Conservation (phyloP, 1,140 invertebrate species). For the Sarcophaga peregrina region DNA sequence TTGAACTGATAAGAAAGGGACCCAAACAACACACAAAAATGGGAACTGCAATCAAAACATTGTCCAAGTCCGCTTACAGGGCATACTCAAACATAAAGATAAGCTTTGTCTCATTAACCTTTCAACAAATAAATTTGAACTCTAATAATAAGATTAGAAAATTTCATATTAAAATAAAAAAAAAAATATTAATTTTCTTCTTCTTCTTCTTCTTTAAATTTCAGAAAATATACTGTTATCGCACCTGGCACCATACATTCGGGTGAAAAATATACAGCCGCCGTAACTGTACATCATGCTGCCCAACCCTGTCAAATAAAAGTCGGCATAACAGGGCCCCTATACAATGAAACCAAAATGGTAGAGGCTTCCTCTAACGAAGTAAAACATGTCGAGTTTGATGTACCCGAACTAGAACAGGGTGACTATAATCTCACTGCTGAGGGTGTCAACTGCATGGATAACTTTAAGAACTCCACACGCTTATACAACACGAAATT, state of each 20-base stretch:
- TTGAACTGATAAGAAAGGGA: no score
- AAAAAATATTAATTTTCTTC: no score
- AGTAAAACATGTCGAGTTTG: conserved; percentile 75
- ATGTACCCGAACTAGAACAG: conserved; percentile 82
- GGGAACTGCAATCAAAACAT: no score
- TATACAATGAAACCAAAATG: conserved; percentile 77
- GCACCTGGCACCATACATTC: conserved; percentile 84
- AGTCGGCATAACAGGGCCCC: conserved; percentile 78
- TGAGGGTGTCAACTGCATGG: conserved; percentile 78
- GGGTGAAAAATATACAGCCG: conserved; percentile 84
- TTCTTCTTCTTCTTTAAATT: neutral
- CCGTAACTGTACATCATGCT: conserved; percentile 75
- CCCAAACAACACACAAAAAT: no score
- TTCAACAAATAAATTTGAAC: no score
- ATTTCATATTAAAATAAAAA: no score
- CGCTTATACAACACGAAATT: conserved; percentile 86
- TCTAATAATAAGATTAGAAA: no score
- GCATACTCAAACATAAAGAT: no score
- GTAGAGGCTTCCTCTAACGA: conserved; percentile 72
- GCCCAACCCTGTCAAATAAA: conserved; percentile 74
- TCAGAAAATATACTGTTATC: conserved; percentile 77
- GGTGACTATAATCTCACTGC: conserved; percentile 84
- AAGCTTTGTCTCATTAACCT: no score
- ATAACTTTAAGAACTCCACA: conserved; percentile 91
- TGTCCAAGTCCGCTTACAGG: no score